These are phyloP conservation scores for Siniperca scherzeri DNA, from an alignment of 2,797 vertebrate species.

Conservation along the genomic window DNA sequence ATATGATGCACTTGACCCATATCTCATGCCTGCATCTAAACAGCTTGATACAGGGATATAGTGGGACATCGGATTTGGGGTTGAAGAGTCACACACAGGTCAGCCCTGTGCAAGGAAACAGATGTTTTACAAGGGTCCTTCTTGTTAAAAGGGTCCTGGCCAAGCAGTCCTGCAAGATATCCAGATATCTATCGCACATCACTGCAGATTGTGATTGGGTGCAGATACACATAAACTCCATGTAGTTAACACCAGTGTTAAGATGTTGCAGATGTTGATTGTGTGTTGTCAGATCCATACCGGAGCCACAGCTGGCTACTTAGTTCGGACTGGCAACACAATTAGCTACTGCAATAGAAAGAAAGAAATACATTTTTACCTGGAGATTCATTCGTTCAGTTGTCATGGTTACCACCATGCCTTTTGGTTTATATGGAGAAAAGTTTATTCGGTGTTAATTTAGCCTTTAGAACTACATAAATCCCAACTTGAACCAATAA, in stretches of 20 bases:
- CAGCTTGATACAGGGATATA: not conserved
- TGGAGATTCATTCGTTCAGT: not conserved
- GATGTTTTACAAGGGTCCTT: not conserved
- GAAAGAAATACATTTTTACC: not conserved
- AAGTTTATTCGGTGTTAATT: not conserved
- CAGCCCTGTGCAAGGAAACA: not conserved
- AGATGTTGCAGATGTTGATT: conserved; percentile 7
- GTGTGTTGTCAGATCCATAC: not conserved
- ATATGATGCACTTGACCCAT: not conserved
- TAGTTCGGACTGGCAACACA: not conserved
- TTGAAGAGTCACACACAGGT: not conserved
- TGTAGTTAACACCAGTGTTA: not conserved
- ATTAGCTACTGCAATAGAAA: not conserved
- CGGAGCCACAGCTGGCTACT: not conserved
- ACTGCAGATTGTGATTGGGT: not conserved
- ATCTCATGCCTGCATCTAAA: not conserved
- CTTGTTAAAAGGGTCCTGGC: not conserved
- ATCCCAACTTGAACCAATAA: not conserved
- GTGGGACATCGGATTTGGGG: not conserved
- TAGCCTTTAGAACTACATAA: not conserved
- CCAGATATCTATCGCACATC: not conserved
- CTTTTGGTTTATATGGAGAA: not conserved
- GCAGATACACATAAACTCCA: conserved; percentile 1
- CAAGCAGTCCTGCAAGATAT: not conserved
- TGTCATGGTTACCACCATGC: not conserved